phyloP scores from a whole-genome alignment of 2,888 invertebrate species.

The Napeogenes sylphis region DNA sequence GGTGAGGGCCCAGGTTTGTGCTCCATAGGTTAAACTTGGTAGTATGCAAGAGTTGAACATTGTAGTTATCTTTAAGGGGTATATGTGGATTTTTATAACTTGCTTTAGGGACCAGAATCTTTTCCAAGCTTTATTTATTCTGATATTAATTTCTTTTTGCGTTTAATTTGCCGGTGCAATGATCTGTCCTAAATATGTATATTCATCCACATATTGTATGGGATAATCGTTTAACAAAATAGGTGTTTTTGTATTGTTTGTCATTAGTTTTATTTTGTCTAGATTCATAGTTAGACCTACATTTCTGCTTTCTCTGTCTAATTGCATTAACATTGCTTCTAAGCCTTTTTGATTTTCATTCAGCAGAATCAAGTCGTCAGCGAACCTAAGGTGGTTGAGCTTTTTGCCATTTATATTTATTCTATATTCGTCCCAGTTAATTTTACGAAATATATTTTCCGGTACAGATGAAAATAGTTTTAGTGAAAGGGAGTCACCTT shows the following conservation, averaged over 20 bases:
- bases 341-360: not conserved
- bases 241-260: slow-evolving; percentile 6
- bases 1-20: not conserved
- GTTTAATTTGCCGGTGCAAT: not conserved
- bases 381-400: slow-evolving; percentile 20
- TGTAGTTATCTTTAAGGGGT: not conserved
- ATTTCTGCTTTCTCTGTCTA: not conserved
- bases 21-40: too few species aligned
- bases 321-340: too few species aligned
- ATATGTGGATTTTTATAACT: not conserved
- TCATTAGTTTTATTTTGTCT: slow-evolving; percentile 15
- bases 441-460: too few species aligned
- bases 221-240: not conserved
- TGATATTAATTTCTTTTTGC: not conserved
- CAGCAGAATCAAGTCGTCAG: slow-evolving; percentile 12
- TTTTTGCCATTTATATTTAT: slow-evolving; percentile 14
- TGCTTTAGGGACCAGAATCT: not conserved
- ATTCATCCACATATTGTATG: not conserved
- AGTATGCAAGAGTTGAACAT: not conserved
- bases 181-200: not conserved
- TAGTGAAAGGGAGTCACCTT: too few species aligned
- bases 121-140: too few species aligned
- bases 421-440: slow-evolving; percentile 4
- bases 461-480: too few species aligned
- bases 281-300: slow-evolving; percentile 9